Conservation (phyloP, 2,113 vertebrate genomes). For the Eulemur macaco region DNA sequence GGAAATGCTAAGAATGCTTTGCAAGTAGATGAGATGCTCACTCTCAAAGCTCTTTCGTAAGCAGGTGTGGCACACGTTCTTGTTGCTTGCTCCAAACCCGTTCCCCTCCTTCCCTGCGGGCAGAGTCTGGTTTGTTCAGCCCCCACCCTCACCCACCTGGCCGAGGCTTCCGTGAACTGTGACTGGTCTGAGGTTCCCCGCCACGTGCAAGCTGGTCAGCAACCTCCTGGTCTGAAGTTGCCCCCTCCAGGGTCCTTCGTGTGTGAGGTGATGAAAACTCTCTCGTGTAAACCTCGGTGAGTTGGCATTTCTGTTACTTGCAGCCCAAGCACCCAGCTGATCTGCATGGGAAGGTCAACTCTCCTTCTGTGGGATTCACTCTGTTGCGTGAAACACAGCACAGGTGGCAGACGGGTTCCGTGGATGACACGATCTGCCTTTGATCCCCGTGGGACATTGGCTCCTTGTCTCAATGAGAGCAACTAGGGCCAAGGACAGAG, state of each 20-base stretch:
- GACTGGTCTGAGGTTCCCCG: neutral
- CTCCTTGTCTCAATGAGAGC: accelerated
- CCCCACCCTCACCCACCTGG: too few species aligned
- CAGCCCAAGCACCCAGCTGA: neutral
- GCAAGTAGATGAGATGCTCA: accelerated
- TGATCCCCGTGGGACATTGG: neutral
- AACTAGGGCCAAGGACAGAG: neutral
- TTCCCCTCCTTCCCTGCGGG: accelerated
- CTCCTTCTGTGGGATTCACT: neutral
- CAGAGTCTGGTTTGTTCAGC: accelerated
- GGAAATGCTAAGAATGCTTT: neutral
- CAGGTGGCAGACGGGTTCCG: accelerated
- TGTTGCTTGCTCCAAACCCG: accelerated
- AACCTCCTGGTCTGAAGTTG: neutral
- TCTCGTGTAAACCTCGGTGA: neutral
- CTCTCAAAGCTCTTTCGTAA: accelerated
- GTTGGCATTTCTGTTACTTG: neutral
- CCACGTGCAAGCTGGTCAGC: accelerated
- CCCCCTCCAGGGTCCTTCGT: neutral
- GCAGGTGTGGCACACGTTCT: accelerated
- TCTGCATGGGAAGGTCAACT: accelerated
- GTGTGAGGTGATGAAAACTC: accelerated
- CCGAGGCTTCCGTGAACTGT: accelerated
- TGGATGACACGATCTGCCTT: neutral
- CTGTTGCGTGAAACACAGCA: accelerated